Base-by-base conservation (phyloP, 2,888 invertebrate species). In the Gymnocheta viridis region DNA sequence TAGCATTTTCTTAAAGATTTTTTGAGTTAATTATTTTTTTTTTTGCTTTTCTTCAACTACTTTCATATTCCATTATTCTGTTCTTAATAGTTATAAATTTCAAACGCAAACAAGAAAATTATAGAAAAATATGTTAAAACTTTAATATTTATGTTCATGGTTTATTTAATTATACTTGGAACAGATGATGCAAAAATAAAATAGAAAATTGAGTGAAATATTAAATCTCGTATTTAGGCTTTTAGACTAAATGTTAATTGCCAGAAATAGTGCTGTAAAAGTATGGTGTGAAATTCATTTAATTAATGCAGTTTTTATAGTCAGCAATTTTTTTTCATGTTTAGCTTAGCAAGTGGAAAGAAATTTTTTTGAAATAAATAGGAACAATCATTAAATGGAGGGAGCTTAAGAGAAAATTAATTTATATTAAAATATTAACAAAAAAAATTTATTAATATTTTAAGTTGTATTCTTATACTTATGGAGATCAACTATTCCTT, bases 241-340 rank as follows among this genome's bases (percentile, higher is more conserved):
- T 76, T 70, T 64, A 54, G 69, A 44, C 49, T 73, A 80, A 80
- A 66, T 32, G 41, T 67, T 67, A 69, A 81, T 41, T 51, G 74
- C 32, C 60, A 56, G 24, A 44, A 66, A 66, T 29, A 38, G 3
- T 58, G 35, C 14, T 58, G 29, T 62, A 64, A 82, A 69, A 38
- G 54, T 54, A 2, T 58, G 47, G 41, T 66, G 44, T 54, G 69
- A 78, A 78, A 64, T 69, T 70, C 32, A 17, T 22, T 73, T 78
- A 82, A 82, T 67, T 77, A 58, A 77, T 66, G 66, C 58, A 35
- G 76, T 58, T 82, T 82, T 82, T 58, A 66, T 58, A 72, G 64
- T 44, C 60, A 32, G 60, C 38, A 35, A 27, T 27, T 79, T 72
- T 22, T 4, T 35, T 12, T n/a, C n/a, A 3, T 19, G 3, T n/a